These are phyloP conservation scores for Coracias cyanogaster DNA, from an alignment of 2,797 vertebrate genomes.

Conservation along the genomic window DNA sequence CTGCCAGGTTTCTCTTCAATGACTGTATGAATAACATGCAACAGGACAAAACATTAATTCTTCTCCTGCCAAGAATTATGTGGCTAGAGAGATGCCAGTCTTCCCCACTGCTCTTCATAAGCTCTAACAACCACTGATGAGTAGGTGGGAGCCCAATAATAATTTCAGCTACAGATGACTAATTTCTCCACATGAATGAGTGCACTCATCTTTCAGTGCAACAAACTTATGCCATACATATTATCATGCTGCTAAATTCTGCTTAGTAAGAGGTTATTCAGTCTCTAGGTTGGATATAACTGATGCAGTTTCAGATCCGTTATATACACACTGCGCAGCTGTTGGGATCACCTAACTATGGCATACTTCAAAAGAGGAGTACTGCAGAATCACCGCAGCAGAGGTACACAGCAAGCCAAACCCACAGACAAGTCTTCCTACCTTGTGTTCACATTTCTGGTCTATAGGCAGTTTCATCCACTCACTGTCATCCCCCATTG, in stretches of 20 bases:
- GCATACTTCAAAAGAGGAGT: neutral
- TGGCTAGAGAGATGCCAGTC: neutral
- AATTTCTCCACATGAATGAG: neutral
- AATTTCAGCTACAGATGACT: neutral
- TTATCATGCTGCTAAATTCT: neutral
- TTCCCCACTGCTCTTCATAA: neutral
- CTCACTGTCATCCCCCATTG: slow-evolving; percentile 97
- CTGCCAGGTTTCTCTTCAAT: neutral
- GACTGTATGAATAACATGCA: neutral
- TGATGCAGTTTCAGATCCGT: neutral
- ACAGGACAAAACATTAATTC: neutral
- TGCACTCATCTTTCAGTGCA: neutral
- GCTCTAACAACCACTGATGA: neutral
- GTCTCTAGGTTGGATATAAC: neutral
- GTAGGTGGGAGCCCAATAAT: neutral
- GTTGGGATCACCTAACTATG: neutral
- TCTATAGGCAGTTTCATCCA: slow-evolving; percentile 97
- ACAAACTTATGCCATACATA: neutral
- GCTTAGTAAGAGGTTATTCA: neutral
- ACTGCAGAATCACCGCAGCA: neutral
- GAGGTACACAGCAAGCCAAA: neutral
- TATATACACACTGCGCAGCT: rapidly evolving
- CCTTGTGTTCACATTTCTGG: slow-evolving; percentile 99
- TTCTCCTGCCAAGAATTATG: neutral
- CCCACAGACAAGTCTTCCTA: slow-evolving; percentile 58